These are phyloP conservation scores for Drosophila mulleri DNA, from an alignment of 2,888 invertebrate species.

Conservation along the genomic window DNA sequence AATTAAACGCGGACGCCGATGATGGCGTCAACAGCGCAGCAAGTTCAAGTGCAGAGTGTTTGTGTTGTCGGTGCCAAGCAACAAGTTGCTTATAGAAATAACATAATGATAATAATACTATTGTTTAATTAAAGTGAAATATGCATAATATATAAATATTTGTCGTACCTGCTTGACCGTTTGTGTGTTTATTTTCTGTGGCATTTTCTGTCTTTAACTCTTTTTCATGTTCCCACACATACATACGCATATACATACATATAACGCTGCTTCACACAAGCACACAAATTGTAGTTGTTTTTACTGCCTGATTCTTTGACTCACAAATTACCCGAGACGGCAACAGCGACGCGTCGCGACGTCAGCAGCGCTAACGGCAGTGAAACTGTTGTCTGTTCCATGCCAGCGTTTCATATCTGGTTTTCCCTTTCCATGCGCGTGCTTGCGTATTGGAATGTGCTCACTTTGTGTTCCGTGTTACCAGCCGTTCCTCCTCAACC, in stretches of 20 bases:
- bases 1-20: slow-evolving; percentile 42
- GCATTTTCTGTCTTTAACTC: slow-evolving; percentile 48
- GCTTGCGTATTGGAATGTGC: slow-evolving; percentile 49
- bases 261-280: slow-evolving; percentile 14
- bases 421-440: slow-evolving; percentile 73
- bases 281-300: slow-evolving; percentile 45
- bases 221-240: slow-evolving; percentile 42
- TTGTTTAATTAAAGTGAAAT: slow-evolving; percentile 16
- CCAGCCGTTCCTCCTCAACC: slow-evolving; percentile 44
- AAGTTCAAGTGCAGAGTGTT: slow-evolving; percentile 68
- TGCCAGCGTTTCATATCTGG: slow-evolving; percentile 71
- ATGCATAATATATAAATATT: background rate
- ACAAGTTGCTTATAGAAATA: slow-evolving; percentile 14
- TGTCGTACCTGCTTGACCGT: background rate
- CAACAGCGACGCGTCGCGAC: slow-evolving; percentile 58
- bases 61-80: slow-evolving; percentile 17
- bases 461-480: slow-evolving; percentile 43
- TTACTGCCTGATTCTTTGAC: slow-evolving; percentile 74
- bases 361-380: slow-evolving; percentile 50
- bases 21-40: slow-evolving; percentile 59
- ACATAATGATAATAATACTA: background rate
- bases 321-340: slow-evolving; percentile 75
- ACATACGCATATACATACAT: background rate
- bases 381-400: slow-evolving; percentile 77
- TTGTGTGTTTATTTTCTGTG: slow-evolving; percentile 16